Percentiles rank a stretch among this genome's conserved stretches.
phyloP scores from a whole-genome alignment of 1,140 invertebrate genomes.

The Drosophila funebris region DNA sequence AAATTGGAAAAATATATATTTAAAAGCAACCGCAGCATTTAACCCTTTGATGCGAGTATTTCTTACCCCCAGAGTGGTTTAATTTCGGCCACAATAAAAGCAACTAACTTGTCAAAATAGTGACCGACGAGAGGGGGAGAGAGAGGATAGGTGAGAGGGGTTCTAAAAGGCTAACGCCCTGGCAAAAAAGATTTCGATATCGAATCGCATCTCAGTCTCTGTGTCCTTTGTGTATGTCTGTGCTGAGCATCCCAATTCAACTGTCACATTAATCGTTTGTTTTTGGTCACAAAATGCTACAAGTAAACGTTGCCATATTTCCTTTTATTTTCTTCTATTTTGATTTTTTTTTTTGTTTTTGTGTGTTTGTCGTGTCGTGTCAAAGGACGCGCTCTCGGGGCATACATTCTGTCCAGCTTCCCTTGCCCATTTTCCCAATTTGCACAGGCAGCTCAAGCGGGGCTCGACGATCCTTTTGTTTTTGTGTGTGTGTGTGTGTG shows the following conservation, averaged over 20 bases:
- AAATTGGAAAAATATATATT: constrained; percentile 67
- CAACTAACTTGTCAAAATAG: constrained; percentile 68
- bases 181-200: constrained; percentile 25
- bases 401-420: constrained; percentile 39
- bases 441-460: not conserved
- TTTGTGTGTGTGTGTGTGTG: constrained; percentile 21
- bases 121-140: not conserved
- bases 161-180: constrained; percentile 18
- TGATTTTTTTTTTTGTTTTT: constrained; percentile 20
- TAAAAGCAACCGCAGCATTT: constrained; percentile 54
- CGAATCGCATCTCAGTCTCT: not conserved
- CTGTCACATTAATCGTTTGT: constrained; percentile 83
- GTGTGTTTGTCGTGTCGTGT: constrained; percentile 17
- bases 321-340: constrained; percentile 13
- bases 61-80: constrained; percentile 53
- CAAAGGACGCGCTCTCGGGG: constrained; percentile 53
- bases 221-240: constrained; percentile 5
- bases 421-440: not conserved
- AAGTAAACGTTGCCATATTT: constrained; percentile 72
- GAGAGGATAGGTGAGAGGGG: not conserved
- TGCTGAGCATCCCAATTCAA: constrained; percentile 64
- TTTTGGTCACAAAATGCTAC: constrained; percentile 75
- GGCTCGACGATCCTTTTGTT: constrained; percentile 49
- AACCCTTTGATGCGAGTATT: constrained; percentile 57
- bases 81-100: constrained; percentile 55